These are phyloP conservation scores for Ursus arctos DNA, from an alignment of 2,113 vertebrate genomes.

Conservation along the genomic window DNA sequence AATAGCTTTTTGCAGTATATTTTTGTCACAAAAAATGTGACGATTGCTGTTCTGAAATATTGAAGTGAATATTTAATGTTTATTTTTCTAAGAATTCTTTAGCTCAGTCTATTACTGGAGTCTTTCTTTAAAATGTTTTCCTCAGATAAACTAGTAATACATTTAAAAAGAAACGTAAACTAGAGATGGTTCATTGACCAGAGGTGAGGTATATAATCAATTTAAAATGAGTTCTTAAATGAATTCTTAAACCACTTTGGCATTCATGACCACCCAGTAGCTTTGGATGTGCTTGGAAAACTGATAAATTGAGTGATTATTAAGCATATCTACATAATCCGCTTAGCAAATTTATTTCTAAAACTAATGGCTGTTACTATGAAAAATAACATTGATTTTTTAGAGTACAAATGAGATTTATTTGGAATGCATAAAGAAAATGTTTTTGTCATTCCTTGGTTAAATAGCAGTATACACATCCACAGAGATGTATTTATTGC, in stretches of 20 bases:
- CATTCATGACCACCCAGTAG: neutral
- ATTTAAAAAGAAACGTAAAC: neutral
- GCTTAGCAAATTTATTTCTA: conserved; percentile 14
- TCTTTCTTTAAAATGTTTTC: conserved; percentile 40
- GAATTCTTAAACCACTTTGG: neutral
- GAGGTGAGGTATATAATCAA: neutral
- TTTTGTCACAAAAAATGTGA: neutral
- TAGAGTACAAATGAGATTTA: neutral
- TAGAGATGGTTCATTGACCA: neutral
- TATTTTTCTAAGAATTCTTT: neutral
- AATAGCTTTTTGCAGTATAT: conserved; percentile 59
- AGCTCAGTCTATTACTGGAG: neutral
- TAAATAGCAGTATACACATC: neutral
- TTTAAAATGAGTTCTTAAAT: neutral
- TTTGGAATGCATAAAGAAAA: neutral
- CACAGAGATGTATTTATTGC: neutral
- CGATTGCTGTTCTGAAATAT: neutral
- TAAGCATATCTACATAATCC: neutral
- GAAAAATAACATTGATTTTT: conserved; percentile 35
- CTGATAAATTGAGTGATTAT: neutral
- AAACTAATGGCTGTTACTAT: neutral
- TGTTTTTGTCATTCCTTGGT: neutral
- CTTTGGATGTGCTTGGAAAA: conserved; percentile 29
- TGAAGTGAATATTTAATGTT: neutral
- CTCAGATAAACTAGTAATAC: neutral